phyloP scores from a whole-genome alignment of 2,797 vertebrate genomes.

The Anniella stebbinsi region DNA sequence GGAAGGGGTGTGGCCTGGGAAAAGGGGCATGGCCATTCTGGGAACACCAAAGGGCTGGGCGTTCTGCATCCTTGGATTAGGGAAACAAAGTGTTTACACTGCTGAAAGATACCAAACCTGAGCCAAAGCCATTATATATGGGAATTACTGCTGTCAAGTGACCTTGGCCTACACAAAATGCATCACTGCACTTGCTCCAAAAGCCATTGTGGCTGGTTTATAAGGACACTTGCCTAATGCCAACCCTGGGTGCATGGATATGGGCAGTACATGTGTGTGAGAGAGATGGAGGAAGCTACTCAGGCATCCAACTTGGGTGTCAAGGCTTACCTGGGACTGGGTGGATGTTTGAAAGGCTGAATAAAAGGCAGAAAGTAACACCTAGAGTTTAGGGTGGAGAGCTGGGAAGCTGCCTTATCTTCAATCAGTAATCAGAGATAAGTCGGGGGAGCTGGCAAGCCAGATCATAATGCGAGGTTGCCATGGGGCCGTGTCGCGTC shows the following conservation, averaged over 20 bases:
- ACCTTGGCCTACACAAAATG: not conserved
- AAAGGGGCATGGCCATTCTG: too few relatives aligned
- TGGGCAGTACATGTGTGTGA: not conserved
- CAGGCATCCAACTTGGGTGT: not conserved
- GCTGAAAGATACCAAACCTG: not conserved
- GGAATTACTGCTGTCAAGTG: not conserved
- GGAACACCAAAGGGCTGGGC: too few relatives aligned
- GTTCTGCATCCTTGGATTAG: too few relatives aligned
- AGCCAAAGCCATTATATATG: not conserved
- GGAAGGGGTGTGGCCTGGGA: too few relatives aligned
- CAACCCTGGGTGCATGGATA: not conserved
- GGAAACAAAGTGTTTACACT: not conserved
- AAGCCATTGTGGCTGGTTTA: not conserved
- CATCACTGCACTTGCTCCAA: not conserved
- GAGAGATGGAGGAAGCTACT: not conserved
- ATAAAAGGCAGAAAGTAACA: not conserved
- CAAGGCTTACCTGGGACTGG: not conserved
- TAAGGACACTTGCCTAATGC: not conserved
- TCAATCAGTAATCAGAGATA: too few relatives aligned
- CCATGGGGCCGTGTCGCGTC: too few relatives aligned
- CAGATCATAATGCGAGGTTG: too few relatives aligned
- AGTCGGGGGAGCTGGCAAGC: too few relatives aligned
- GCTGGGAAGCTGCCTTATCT: too few relatives aligned
- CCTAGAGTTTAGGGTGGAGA: too few relatives aligned
- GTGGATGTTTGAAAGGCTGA: not conserved